Conservation (phyloP, 2,797 vertebrate species). For the Eulemur coronatus region DNA sequence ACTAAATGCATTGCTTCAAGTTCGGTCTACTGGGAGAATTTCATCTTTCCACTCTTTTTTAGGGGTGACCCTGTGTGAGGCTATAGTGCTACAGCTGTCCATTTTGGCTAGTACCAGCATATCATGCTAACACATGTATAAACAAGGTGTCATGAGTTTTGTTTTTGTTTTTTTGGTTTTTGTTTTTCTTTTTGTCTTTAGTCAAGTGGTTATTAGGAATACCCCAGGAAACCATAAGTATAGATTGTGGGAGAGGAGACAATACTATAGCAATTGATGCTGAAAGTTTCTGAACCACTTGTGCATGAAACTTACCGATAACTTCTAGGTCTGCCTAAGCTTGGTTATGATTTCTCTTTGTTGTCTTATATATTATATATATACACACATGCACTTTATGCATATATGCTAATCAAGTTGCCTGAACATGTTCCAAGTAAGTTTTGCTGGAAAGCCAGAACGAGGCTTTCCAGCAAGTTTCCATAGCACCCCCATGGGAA, state of each 20-base stretch:
- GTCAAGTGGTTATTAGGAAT: background rate
- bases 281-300: background rate
- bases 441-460: background rate
- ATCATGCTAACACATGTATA: background rate
- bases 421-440: background rate
- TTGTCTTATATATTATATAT: background rate
- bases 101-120: background rate
- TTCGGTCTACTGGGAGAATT: too few species aligned
- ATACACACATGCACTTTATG: background rate
- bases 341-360: background rate
- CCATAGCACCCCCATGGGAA: background rate
- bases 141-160: background rate
- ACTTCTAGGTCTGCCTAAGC: background rate
- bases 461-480: background rate
- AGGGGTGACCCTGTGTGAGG: background rate
- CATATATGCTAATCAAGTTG: background rate
- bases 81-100: background rate
- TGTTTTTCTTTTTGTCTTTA: background rate
- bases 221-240: too few species aligned
- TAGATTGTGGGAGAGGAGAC: background rate
- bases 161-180: background rate
- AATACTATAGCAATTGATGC: background rate
- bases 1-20: background rate
- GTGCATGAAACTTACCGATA: background rate
- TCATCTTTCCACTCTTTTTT: background rate